Base-by-base conservation (phyloP, 2,797 vertebrate genomes). In the Semotilus atromaculatus region DNA sequence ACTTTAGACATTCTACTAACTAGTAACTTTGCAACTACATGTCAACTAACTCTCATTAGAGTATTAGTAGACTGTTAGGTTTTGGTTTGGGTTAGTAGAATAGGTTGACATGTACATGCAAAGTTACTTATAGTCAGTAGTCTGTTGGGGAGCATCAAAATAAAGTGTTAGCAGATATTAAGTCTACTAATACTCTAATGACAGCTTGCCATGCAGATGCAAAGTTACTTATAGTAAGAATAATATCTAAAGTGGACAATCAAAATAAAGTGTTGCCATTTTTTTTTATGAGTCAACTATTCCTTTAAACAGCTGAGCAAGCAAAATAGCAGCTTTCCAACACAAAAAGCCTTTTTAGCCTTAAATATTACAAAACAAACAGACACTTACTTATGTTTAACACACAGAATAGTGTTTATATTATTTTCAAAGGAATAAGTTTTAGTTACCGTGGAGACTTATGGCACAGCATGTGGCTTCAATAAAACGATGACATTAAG, bases 401-500 rank as follows among this genome's bases (percentile, higher is more conserved):
- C 84, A 74, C 60, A 71, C 8, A 85, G 29, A 51, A 72, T 64
- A 68, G 66, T 83, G 83, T 78, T 74, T 43, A 77, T 72, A 77
- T 66, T 72, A 58, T 73, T 78, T 83, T 48, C 9, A 81, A 72
- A 70, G 29, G 45, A 72, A 74, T 40, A 43, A 7, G 11, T 73
- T 86, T 88, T 21, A 85, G 82, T 90, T 88, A 82, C 84, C 67
- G 75, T 86, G 67, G 86, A 86, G 60, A 86, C 74, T 67, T 73
- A 79, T 43, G 77, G 36, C 45, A 84, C 70, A 66, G 85, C 86
- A 90, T 72, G 60, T 72, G 75, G 70, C 80, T 82, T 89, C 78
- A 76, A 90, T 89, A 72, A 88, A 87, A 75, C 62, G 23, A 72
- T 81, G 84, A 87, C 77, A 86, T 89, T 83, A 81, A 77, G 68